phyloP scores from a whole-genome alignment of 2,797 vertebrate species.

The Petrocephalus schoutedeni region DNA sequence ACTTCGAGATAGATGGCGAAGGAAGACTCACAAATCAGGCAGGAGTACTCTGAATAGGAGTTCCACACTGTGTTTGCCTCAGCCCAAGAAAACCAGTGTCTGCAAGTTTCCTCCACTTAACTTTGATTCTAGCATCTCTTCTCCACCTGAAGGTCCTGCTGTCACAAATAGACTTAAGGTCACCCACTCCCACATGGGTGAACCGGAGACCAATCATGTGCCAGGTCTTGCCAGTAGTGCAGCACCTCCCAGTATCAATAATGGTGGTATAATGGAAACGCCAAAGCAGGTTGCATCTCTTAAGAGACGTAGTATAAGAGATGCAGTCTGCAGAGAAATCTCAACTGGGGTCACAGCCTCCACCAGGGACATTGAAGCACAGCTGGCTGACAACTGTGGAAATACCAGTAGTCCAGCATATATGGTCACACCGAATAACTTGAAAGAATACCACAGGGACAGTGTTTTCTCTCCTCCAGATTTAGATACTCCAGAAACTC shows the following conservation, averaged over 20 bases:
- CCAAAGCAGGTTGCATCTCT: conserved; percentile 28
- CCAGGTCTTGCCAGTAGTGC: conserved; percentile 12
- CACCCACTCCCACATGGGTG: neutral
- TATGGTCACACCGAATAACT: conserved; percentile 27
- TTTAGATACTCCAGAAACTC: conserved; percentile 52
- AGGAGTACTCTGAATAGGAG: conserved; percentile 43
- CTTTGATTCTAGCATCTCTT: conserved; percentile 52
- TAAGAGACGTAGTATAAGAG: conserved; percentile 22
- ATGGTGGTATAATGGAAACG: conserved; percentile 20
- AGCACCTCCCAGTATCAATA: conserved; percentile 6
- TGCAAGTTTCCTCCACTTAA: conserved; percentile 67
- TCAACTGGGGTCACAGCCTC: conserved; percentile 18
- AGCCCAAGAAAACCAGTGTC: conserved; percentile 44
- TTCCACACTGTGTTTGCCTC: conserved; percentile 33
- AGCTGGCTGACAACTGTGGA: neutral
- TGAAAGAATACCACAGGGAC: conserved; percentile 14
- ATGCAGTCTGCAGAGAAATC: neutral
- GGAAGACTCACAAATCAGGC: conserved; percentile 42
- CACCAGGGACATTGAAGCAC: conserved; percentile 15
- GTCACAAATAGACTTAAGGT: conserved; percentile 23
- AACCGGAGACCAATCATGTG: conserved; percentile 22
- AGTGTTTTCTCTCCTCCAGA: conserved; percentile 40
- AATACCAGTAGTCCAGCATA: conserved; percentile 14
- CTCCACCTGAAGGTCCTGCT: conserved; percentile 29
- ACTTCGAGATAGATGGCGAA: conserved; percentile 40